These are phyloP conservation scores for Drosophila triauraria DNA, from an alignment of 1,140 invertebrate species.

Conservation along the genomic window DNA sequence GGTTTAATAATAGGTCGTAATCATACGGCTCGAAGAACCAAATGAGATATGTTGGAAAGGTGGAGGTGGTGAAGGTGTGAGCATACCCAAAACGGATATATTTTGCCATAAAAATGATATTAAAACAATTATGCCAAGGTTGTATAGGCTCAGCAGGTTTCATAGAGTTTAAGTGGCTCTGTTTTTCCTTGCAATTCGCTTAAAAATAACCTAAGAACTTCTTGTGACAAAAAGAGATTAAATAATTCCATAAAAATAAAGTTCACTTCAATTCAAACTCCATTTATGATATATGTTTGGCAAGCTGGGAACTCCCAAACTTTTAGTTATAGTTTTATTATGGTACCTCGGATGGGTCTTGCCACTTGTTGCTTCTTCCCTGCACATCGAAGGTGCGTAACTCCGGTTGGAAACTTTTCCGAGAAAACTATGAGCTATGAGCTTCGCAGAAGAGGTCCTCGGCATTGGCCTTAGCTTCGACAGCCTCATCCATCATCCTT, in stretches of 20 bases:
- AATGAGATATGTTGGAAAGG: slow-evolving; percentile 16
- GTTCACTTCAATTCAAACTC: background rate
- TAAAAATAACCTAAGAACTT: background rate
- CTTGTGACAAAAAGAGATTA: background rate
- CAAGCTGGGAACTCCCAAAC: slow-evolving; percentile 2
- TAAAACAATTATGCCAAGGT: background rate
- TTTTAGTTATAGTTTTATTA: slow-evolving; percentile 21
- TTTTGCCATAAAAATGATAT: background rate
- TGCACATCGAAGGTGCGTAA: slow-evolving; percentile 27
- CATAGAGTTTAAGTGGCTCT: background rate
- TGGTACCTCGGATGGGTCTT: slow-evolving; percentile 19
- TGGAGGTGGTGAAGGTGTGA: slow-evolving; percentile 42
- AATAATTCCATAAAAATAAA: background rate
- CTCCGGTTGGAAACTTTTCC: slow-evolving; percentile 31
- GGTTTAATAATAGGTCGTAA: slow-evolving; percentile 50
- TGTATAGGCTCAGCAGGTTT: background rate
- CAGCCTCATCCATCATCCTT: slow-evolving; percentile 65
- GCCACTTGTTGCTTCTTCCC: slow-evolving; percentile 27
- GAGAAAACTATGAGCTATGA: slow-evolving; percentile 15
- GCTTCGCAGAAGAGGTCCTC: slow-evolving; percentile 8
- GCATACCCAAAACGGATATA: background rate
- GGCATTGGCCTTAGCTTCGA: slow-evolving; percentile 11
- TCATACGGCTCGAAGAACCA: slow-evolving; percentile 26
- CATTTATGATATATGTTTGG: slow-evolving; percentile 9
- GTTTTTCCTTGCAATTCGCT: background rate